Evolutionary conservation across 2,113 vertebrate species (phyloP).

Genomic region (Xenopus borealis): DNA sequence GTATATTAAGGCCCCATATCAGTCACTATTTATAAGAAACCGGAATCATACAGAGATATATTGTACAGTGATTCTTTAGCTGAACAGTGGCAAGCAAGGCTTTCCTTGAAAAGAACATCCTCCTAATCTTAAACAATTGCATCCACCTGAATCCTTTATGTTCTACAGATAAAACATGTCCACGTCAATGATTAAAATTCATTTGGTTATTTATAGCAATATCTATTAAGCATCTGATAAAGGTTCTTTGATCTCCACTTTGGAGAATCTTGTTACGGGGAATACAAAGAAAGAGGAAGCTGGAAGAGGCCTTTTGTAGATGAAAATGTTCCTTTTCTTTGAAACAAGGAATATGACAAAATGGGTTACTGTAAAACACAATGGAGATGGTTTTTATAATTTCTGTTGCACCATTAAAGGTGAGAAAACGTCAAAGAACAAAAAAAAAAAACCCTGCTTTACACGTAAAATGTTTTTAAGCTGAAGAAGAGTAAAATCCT

Average conservation of each 20-base stretch:
- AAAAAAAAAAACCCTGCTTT: conserved; percentile 6
- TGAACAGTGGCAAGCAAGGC: neutral
- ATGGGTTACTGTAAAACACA: conserved; percentile 14
- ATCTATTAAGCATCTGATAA: conserved; percentile 24
- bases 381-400: conserved; percentile 1
- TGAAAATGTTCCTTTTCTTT: conserved; percentile 6
- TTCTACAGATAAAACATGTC: conserved; percentile 8
- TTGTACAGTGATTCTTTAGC: neutral
- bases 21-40: too few relatives aligned
- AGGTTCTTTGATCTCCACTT: conserved; percentile 21
- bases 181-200: conserved; percentile 15
- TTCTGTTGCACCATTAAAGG: neutral
- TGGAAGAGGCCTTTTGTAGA: conserved; percentile 22
- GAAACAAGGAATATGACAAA: conserved; percentile 26
- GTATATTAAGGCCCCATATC: too few relatives aligned
- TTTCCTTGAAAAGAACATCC: neutral
- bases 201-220: conserved; percentile 8
- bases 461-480: conserved; percentile 7
- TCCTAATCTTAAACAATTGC: neutral
- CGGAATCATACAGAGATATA: neutral
- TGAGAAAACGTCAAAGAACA: conserved; percentile 17
- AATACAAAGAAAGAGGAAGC: conserved; percentile 23
- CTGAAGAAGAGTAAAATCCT: neutral
- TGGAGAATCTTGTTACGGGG: conserved; percentile 14
- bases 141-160: conserved; percentile 18